Evolutionary conservation across 2,113 vertebrate genomes (phyloP), one percentile per base, ranked within the genome.

Genomic region (Phalacrocorax aristotelis): DNA sequence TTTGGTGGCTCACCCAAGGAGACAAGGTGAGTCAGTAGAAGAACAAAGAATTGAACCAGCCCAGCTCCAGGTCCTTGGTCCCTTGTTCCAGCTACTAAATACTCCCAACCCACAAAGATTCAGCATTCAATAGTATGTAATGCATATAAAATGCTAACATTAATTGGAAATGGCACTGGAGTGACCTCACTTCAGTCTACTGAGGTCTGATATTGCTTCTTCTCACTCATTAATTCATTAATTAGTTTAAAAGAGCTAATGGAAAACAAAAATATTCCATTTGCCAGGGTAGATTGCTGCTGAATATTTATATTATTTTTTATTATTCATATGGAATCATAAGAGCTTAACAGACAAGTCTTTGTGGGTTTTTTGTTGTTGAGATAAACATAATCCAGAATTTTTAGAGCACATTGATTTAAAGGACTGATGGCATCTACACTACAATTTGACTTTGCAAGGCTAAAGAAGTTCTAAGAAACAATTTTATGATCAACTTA

Each of bases 211-310:
- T 97, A 93, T 92, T 95, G 78, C 94, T 96, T 91, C 91, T 84
- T 97, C 77, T 92, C 80, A 68, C 65, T 97, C 92, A 96, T 96
- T 97, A 95, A 96, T 97, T 95, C 96, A 96, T 97, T 96, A 97
- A 97, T 97, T 97, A 95, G 89, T 96, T 95, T 97, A 94, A 97
- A 96, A 92, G 93, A 65, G 87, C 91, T 96, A 96, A 97, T 97
- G 95, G 91, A 97, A 97, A 96, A 97, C 95, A 97, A 97, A 97
- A 97, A 97, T 97, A 97, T 97, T 97, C 95, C 95, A 92, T 97
- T 97, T 97, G 77, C 96, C 57, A 62, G 77, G 52, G 32, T 84
- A 79, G 60, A 91, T 84, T 0, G 0, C 83, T 97, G 86, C 89
- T 97, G 94, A 97, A 96, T 97, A 97, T 96, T 96, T 97, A 96